phyloP scores from a whole-genome alignment of 2,888 invertebrate species.

The Sicus ferrugineus region DNA sequence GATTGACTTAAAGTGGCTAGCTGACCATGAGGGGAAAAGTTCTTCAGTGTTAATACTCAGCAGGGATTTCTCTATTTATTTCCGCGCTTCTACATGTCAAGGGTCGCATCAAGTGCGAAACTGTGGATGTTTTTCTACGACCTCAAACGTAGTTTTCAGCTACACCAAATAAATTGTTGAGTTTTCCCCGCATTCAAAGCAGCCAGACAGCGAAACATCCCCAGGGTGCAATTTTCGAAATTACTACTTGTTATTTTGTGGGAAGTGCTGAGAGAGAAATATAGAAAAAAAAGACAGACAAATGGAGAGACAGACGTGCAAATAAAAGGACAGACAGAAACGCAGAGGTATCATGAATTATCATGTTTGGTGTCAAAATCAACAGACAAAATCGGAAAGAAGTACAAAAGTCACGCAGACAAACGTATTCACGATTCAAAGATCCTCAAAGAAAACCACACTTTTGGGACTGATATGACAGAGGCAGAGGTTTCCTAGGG shows the following conservation, averaged over 20 bases:
- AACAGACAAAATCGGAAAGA: not conserved
- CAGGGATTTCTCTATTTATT: not conserved
- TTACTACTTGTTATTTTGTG: constrained; percentile 51
- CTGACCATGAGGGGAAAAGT: not conserved
- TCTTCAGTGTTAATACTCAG: not conserved
- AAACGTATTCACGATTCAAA: constrained; percentile 25
- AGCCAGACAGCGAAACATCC: constrained; percentile 37
- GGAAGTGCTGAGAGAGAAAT: not conserved
- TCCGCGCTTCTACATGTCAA: not conserved
- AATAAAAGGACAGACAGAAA: constrained; percentile 48
- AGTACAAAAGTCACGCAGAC: not conserved
- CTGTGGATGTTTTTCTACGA: not conserved
- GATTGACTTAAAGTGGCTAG: constrained; percentile 1
- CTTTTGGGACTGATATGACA: no score
- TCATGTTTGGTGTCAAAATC: no score
- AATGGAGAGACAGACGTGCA: not conserved
- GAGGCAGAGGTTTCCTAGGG: no score
- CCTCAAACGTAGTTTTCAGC: not conserved
- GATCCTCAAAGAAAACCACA: no score
- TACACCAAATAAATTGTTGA: constrained; percentile 50
- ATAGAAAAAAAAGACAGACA: not conserved
- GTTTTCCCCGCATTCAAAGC: constrained; percentile 12
- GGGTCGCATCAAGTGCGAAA: not conserved
- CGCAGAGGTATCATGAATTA: no score
- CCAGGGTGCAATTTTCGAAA: constrained; percentile 57